Percentiles rank a stretch among this genome's conserved stretches.
Evolutionary conservation across 2,888 invertebrate genomes (phyloP).

Genomic region (Amphipoea oculea): DNA sequence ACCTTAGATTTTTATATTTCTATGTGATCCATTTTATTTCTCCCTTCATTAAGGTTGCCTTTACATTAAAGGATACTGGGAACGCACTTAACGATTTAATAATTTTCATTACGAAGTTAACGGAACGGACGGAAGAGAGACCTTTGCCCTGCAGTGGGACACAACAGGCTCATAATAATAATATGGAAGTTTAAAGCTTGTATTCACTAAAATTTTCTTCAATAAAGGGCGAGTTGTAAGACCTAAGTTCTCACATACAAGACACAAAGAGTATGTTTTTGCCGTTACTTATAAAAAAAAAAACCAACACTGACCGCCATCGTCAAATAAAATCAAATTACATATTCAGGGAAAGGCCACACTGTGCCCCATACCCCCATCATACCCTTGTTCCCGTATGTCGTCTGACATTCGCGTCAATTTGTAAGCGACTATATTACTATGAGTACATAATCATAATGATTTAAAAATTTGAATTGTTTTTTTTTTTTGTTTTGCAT

Average conservation of each 20-base stretch:
- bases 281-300: not conserved
- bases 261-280: not conserved
- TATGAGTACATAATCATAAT: not conserved
- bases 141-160: no score
- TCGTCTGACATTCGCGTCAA: constrained; percentile 57
- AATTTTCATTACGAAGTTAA: not conserved
- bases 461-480: not conserved
- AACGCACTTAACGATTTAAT: not conserved
- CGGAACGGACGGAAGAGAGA: no score
- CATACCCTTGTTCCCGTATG: constrained; percentile 63
- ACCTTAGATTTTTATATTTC: not conserved
- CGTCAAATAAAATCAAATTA: constrained; percentile 69
- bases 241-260: not conserved
- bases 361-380: constrained; percentile 53
- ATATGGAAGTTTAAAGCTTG: not conserved
- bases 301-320: constrained; percentile 32
- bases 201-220: not conserved
- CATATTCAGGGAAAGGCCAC: constrained; percentile 66
- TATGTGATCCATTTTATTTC: not conserved
- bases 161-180: no score
- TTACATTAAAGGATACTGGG: not conserved
- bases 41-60: no score
- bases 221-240: not conserved
- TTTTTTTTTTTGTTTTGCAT: not conserved
- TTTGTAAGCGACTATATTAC: constrained; percentile 44